Evolutionary conservation across 2,888 invertebrate species (phyloP).

Genomic region (Didymodactylos carnosus): DNA sequence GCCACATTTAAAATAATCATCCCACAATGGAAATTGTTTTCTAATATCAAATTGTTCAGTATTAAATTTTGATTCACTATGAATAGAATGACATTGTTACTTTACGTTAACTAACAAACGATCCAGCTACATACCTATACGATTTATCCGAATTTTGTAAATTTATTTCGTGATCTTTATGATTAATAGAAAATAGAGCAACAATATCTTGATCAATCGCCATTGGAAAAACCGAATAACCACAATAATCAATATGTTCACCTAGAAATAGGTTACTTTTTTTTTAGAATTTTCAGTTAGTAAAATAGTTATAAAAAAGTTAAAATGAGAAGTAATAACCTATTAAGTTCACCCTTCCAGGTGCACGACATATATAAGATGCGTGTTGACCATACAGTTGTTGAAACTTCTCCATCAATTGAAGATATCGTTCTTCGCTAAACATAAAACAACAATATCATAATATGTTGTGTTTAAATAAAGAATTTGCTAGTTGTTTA

Average conservation of each 20-base stretch:
- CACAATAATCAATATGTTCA: conserved; percentile 96
- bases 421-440: neutral
- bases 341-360: conserved; percentile 70
- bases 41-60: conserved; percentile 21
- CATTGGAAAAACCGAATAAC: conserved; percentile 86
- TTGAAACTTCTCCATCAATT: conserved; percentile 6
- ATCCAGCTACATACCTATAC: neutral
- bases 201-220: conserved; percentile 75
- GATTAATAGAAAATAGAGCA: conserved; percentile 46
- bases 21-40: conserved; percentile 48
- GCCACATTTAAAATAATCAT: conserved; percentile 81
- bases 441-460: no score
- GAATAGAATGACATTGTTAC: neutral
- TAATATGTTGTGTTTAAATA: neutral
- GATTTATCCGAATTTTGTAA: neutral
- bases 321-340: no score
- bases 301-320: conserved; percentile 4
- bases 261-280: conserved; percentile 24
- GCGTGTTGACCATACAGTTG: neutral
- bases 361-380: conserved; percentile 33
- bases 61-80: neutral
- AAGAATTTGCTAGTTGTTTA: no score
- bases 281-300: neutral
- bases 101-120: neutral
- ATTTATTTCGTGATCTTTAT: conserved; percentile 19